Evolutionary conservation across 1,140 invertebrate genomes (phyloP), one percentile per base, ranked within the genome.

Genomic region (Papilio aristodemus): DNA sequence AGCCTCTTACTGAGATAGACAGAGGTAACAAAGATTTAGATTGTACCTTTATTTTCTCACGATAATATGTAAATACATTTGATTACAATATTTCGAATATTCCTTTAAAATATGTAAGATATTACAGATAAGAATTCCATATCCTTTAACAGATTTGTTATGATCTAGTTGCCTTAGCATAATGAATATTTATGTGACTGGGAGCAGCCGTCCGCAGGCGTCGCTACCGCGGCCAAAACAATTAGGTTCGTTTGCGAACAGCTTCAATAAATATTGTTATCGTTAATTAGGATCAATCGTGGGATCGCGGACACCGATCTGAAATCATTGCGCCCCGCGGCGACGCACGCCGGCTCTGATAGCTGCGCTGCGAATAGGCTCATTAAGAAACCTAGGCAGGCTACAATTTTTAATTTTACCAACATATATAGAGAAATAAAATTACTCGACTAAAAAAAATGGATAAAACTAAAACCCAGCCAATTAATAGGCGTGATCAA

Each of bases 251-350:
- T 89, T 89, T 87, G 85, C 82, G 79, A 86, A 81, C 83, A 80
- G 84, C 78, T 86, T 83, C 83, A 88, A 89, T 89, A 90, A 90
- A 90, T 90, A 90, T 80, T 85, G 79, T 76, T 90, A 90, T 90
- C 88, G 81, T 87, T 90, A 90, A 90, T 90, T 89, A 89, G 86
- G 89, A 90, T 90, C 88, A 89, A 87, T 89, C 86, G 83, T 85
- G 79, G 84, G 84, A 85, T 86, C 84, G 82, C 86, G 73, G 77
- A 81, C 78, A 80, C 80, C 78, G 84, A 84, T 85, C 84, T 84
- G 83, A 84, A 85, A 86, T 90, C 83, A 86, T 77, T 79, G 73
- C 68, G 71, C 71, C 63, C 63, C 41, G 41, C 63, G n/a, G 62
- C 37, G 62, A 41, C 22, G 27, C 22, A 27, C 13, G 50, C 11